Conservation (phyloP, 1,140 invertebrate genomes). For the Himalopsyche phryganea region DNA sequence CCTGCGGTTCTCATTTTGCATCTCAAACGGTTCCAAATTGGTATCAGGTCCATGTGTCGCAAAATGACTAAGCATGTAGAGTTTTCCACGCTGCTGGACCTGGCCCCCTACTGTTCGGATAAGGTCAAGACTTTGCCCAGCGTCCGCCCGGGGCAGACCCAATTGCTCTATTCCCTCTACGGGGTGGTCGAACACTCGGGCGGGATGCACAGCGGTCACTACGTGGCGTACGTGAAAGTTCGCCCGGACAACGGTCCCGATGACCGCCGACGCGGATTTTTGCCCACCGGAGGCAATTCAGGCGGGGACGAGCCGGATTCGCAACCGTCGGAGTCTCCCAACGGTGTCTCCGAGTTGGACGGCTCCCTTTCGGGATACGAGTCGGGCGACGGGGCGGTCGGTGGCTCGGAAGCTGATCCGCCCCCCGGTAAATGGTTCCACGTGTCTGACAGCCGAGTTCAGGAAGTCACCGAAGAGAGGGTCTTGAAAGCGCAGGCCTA, state of each 20-base stretch:
- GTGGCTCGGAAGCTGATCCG: constrained; percentile 46
- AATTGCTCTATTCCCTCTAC: constrained; percentile 85
- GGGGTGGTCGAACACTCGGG: constrained; percentile 94
- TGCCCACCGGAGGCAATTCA: constrained; percentile 57
- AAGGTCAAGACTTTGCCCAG: constrained; percentile 66
- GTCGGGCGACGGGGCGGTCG: constrained; percentile 38
- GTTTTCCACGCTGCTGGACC: constrained; percentile 82
- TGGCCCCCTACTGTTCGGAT: constrained; percentile 87
- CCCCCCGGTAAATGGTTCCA: constrained; percentile 85
- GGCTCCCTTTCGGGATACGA: constrained; percentile 50
- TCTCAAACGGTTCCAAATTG: constrained; percentile 81
- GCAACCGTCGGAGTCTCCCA: constrained; percentile 42
- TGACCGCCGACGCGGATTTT: constrained; percentile 65
- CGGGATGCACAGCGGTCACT: constrained; percentile 87
- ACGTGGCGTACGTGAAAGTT: constrained; percentile 91
- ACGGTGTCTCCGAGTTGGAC: constrained; percentile 47
- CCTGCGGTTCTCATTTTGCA: constrained; percentile 93
- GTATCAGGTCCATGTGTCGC: constrained; percentile 54
- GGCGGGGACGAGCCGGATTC: constrained; percentile 45
- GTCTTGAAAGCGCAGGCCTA: constrained; percentile 93
- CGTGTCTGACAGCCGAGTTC: constrained; percentile 85
- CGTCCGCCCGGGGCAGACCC: constrained; percentile 59
- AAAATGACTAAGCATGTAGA: constrained; percentile 86
- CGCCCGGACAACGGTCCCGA: constrained; percentile 54
- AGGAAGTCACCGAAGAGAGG: constrained; percentile 71